Conservation (phyloP, 2,113 vertebrate genomes). For the Pseudorectes ferrugineus region DNA sequence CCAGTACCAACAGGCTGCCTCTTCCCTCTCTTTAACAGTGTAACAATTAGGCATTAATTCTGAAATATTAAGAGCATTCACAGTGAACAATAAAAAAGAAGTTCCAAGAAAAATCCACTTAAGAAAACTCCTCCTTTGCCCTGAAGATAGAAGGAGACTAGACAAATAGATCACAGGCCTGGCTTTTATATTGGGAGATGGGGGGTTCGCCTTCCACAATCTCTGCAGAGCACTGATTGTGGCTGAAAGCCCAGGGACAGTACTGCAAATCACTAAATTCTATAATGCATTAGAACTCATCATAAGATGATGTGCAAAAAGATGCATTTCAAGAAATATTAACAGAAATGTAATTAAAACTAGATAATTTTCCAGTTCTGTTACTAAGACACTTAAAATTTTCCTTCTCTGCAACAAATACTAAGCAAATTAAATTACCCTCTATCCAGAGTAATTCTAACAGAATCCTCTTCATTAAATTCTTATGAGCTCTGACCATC, state of each 20-base stretch:
- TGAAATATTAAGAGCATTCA: neutral
- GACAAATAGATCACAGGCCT: neutral
- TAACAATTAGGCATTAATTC: neutral
- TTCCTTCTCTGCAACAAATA: neutral
- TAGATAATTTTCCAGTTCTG: neutral
- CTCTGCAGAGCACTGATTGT: neutral
- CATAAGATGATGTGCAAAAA: neutral
- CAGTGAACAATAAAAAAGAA: neutral
- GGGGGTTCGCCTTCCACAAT: fast-evolving
- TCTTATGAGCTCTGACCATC: neutral
- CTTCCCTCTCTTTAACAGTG: neutral
- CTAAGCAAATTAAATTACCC: neutral
- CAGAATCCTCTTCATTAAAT: neutral
- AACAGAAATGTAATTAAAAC: neutral
- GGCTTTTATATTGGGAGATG: neutral
- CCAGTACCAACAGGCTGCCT: neutral
- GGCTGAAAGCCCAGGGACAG: neutral
- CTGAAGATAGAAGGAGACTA: neutral
- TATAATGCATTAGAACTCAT: neutral
- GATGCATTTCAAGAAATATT: neutral
- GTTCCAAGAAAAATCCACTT: neutral
- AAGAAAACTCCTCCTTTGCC: neutral
- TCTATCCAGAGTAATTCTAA: neutral
- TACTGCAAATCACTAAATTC: neutral
- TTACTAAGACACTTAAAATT: neutral